Conservation (phyloP, 64 coral and sea anemone species). For the Dendronephthya gigantea region DNA sequence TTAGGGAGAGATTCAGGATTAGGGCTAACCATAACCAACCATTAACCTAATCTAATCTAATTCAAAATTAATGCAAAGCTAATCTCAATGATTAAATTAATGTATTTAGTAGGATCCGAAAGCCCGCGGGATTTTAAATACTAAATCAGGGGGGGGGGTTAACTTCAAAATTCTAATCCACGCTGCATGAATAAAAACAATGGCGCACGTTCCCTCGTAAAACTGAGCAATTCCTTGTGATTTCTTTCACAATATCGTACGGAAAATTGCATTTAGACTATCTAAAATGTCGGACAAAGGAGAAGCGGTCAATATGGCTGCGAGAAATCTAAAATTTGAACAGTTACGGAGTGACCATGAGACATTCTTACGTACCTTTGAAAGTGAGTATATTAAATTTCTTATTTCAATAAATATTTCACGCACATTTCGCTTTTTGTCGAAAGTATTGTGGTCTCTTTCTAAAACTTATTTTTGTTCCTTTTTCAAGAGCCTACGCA, state of each 20-base stretch:
- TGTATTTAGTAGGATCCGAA: too few relatives aligned
- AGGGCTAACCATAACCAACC: too few relatives aligned
- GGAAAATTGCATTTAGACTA: not conserved
- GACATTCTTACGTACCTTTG: conserved; percentile 81
- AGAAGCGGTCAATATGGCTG: conserved; percentile 32
- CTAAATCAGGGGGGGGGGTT: not conserved
- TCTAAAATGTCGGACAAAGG: conserved; percentile 43
- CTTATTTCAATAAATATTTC: not conserved
- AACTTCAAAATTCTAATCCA: not conserved
- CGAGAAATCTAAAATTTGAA: conserved; percentile 87
- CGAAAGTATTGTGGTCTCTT: not conserved
- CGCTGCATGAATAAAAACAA: not conserved
- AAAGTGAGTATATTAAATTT: conserved; percentile 55
- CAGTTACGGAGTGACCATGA: conserved; percentile 96
- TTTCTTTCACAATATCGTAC: not conserved
- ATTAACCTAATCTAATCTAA: too few relatives aligned
- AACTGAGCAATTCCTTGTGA: not conserved
- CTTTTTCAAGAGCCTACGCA: conserved; percentile 89
- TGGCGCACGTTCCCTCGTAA: not conserved
- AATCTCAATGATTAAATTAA: too few relatives aligned
- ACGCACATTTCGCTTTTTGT: not conserved
- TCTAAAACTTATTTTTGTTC: not conserved
- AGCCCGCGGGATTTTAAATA: not conserved
- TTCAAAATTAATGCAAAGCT: too few relatives aligned
- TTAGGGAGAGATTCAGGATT: too few relatives aligned